phyloP scores from a whole-genome alignment of 2,113 vertebrate genomes.

The Ornithorhynchus anatinus region DNA sequence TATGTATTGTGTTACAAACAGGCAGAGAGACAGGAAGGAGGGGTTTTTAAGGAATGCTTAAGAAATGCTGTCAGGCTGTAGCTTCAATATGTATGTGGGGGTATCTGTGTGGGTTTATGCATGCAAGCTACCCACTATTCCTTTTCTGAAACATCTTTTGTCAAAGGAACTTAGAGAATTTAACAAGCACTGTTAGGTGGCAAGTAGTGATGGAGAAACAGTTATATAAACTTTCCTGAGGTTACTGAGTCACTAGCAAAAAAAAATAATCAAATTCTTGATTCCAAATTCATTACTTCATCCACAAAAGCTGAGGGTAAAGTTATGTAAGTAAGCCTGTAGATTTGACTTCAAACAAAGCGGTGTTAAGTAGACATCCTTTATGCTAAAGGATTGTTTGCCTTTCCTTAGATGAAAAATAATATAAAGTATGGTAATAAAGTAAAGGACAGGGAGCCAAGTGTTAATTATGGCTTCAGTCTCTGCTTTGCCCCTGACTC shows the following conservation, averaged over 20 bases:
- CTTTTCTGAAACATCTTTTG: not conserved
- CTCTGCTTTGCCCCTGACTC: not conserved
- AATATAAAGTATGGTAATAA: not conserved
- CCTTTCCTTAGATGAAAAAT: not conserved
- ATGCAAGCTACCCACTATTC: not conserved
- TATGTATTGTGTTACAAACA: not conserved
- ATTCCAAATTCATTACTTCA: not conserved
- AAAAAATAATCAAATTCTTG: not conserved
- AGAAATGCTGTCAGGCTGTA: slow-evolving; percentile 1
- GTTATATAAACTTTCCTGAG: not conserved
- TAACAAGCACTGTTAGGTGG: not conserved
- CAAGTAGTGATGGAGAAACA: not conserved
- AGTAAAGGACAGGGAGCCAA: not conserved
- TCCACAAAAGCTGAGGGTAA: not conserved
- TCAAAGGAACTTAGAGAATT: not conserved
- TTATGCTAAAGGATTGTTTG: not conserved
- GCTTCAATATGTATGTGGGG: not conserved
- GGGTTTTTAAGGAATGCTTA: not conserved
- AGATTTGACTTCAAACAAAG: not conserved
- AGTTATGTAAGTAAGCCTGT: not conserved
- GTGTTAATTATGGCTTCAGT: not conserved
- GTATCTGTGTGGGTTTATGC: not conserved
- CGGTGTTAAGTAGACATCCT: not conserved
- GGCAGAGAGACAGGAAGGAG: not conserved
- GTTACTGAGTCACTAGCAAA: not conserved